Conservation (phyloP, 2,888 invertebrate genomes). For the Eudasyphora cyanicolor region DNA sequence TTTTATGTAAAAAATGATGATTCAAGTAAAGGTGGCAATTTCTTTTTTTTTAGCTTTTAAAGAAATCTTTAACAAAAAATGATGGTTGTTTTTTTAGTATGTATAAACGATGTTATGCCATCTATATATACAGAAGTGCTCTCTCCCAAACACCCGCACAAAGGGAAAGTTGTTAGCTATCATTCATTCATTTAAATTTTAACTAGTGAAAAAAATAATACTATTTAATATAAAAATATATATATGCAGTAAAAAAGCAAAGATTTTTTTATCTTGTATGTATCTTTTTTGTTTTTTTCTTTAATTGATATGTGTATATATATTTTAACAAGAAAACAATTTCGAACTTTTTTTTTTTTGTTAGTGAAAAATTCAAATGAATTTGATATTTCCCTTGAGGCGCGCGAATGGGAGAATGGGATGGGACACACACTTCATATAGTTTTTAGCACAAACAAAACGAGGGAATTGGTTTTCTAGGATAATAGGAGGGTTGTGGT, state of each 20-base stretch:
- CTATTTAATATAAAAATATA: slow-evolving; percentile 26
- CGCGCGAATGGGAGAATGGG: not conserved
- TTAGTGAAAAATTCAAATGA: not conserved
- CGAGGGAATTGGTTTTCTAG: slow-evolving; percentile 20
- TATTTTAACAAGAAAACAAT: slow-evolving; percentile 5
- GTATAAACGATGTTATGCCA: slow-evolving; percentile 25
- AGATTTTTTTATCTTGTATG: no score
- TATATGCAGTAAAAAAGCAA: not conserved
- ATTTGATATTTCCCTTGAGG: not conserved
- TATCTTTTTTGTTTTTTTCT: no score
- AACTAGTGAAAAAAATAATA: not conserved
- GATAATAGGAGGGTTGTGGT: slow-evolving; percentile 33
- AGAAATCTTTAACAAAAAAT: slow-evolving; percentile 38
- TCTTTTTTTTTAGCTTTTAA: slow-evolving; percentile 15
- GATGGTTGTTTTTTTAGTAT: slow-evolving; percentile 34
- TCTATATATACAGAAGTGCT: slow-evolving; percentile 16
- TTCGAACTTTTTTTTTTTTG: not conserved
- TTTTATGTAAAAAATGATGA: slow-evolving; percentile 19
- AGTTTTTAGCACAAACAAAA: slow-evolving; percentile 32
- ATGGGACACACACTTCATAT: slow-evolving; percentile 2
- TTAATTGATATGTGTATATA: no score
- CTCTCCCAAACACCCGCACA: not conserved
- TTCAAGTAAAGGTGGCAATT: slow-evolving; percentile 49
- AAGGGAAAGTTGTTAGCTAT: not conserved
- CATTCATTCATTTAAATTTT: not conserved